Base-by-base conservation (phyloP, 2,888 invertebrate species). In the Meliscaeva auricollis region DNA sequence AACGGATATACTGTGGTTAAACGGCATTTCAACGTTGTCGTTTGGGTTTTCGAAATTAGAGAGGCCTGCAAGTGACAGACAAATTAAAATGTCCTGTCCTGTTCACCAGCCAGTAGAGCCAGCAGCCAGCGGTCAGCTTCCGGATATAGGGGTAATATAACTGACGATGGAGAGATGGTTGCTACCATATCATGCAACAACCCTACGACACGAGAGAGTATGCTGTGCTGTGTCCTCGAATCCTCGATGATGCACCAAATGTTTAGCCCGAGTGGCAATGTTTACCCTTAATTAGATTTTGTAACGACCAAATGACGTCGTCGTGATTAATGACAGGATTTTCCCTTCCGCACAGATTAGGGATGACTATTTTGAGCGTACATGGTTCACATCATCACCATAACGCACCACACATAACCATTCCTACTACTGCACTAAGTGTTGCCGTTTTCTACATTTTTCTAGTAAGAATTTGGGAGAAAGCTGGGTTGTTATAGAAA, bases 201-300 rank as follows among this genome's bases (percentile, higher is more conserved):
- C 60, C 56, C 69, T 62, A 64, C 80, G 64, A 52, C 70, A 38
- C 38, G 38, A 38, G 8, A n/a, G 38, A 38, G 38, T 64, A 72
- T 30, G 72, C 44, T 62, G 54, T 22, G 15, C 30, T 30, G 44
- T 17, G 6, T 8, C 20, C 22, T 41, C n/a, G 41, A 13, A 4
- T 3, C 38, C 9, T 9, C 38, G 20, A 15, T 62, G 83, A 85
- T 85, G 85, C 85, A 85, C 60, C 81, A 69, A 85, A 68, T 85
- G 81, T 77, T 81, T 72, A 58, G 81, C 77, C 84, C 30, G 72
- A 85, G 80, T 87, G 81, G 81, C 68, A 87, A 79, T 80, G 83
- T 88, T 88, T 88, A 87, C 87, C 87, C 88, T 87, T 88, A 88
- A 88, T 88, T 88, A 88, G 87, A 88, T 88, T 88, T 87, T 79